These are phyloP conservation scores for Aphidius colemani DNA, from an alignment of 2,888 invertebrate species.

Conservation along the genomic window DNA sequence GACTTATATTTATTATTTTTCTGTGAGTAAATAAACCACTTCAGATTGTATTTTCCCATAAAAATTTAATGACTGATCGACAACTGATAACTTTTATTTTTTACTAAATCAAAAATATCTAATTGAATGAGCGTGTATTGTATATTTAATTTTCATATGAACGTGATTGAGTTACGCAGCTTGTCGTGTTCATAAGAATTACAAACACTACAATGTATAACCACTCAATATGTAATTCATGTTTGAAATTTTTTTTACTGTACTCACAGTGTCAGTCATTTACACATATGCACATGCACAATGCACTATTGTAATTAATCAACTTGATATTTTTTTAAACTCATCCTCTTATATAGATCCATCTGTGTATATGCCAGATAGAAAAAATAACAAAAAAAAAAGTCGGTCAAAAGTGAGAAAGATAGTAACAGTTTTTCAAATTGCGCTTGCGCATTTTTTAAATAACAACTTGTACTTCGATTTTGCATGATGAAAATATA, in stretches of 20 bases:
- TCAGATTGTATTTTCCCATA: no score
- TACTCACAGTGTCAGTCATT: conserved; percentile 1
- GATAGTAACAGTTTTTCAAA: conserved; percentile 17
- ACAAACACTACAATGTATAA: no score
- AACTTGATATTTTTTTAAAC: conserved; percentile 17
- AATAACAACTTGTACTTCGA: background rate
- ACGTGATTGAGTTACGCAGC: no score
- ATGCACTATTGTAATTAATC: conserved; percentile 26
- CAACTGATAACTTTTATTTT: no score
- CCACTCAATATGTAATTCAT: background rate
- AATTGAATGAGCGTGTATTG: no score
- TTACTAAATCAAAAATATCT: no score
- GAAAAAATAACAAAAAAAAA: background rate
- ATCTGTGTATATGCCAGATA: background rate
- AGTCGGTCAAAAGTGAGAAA: conserved; percentile 6
- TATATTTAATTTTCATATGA: no score
- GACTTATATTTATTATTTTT: no score
- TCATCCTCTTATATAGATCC: no score
- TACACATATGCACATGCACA: background rate
- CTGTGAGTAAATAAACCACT: no score
- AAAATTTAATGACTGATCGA: no score
- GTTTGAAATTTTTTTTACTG: conserved; percentile 18
- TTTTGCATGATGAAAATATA: conserved; percentile 8
- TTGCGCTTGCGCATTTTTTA: conserved; percentile 20
- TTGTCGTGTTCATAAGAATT: no score